phyloP scores from a whole-genome alignment of 2,113 vertebrate genomes.

The Nothobranchius furzeri region DNA sequence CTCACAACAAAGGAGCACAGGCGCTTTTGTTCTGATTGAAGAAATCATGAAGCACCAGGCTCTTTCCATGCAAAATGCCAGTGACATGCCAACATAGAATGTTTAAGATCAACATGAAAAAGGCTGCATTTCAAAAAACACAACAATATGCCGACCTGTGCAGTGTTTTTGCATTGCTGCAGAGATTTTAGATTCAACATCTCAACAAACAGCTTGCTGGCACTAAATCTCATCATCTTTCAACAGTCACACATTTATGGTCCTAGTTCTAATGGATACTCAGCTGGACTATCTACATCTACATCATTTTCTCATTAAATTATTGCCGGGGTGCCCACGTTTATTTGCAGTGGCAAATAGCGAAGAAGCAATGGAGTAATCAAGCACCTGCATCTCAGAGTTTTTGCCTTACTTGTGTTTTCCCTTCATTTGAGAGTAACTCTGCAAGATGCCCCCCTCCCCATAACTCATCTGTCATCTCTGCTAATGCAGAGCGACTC shows the following conservation, averaged over 20 bases:
- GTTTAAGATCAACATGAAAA: slow-evolving; percentile 16
- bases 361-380: slow-evolving; percentile 55
- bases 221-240: slow-evolving; percentile 19
- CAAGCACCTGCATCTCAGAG: slow-evolving; percentile 55
- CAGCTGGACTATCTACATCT: slow-evolving; percentile 56
- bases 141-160: slow-evolving; percentile 22
- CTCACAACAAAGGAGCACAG: not conserved
- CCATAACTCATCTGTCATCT: slow-evolving; percentile 66
- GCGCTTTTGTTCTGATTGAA: not conserved
- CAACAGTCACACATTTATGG: slow-evolving; percentile 3
- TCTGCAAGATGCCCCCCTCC: slow-evolving; percentile 49
- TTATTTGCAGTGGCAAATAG: slow-evolving; percentile 40
- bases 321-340: slow-evolving; percentile 48
- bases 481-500: slow-evolving; percentile 72
- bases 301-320: slow-evolving; percentile 73
- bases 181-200: slow-evolving; percentile 38
- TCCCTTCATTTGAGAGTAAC: slow-evolving; percentile 68
- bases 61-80: not conserved
- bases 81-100: slow-evolving; percentile 9
- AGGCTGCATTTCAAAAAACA: slow-evolving; percentile 22
- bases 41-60: not conserved
- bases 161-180: slow-evolving; percentile 34
- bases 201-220: slow-evolving; percentile 47
- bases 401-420: slow-evolving; percentile 52
- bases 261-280: slow-evolving; percentile 52